phyloP scores from a whole-genome alignment of 1,140 invertebrate species.

The Monochamus saltuarius region DNA sequence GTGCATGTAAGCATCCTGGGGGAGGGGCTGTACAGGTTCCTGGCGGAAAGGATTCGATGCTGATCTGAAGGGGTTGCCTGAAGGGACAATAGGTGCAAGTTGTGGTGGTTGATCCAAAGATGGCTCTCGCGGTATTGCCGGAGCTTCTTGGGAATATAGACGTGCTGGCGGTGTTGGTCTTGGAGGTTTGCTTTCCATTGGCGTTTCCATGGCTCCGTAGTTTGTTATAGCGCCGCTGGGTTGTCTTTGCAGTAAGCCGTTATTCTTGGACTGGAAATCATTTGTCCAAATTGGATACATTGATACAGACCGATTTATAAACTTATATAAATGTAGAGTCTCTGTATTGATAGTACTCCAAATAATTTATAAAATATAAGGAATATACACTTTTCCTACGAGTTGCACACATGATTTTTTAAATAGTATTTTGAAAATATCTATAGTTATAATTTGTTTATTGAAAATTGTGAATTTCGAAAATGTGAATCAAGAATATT shows the following conservation, averaged over 20 bases:
- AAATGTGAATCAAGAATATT: no score
- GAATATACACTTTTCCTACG: no score
- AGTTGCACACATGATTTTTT: no score
- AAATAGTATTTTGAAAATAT: no score
- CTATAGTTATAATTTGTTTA: no score
- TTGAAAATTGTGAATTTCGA: no score
- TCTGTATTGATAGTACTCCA: no score
- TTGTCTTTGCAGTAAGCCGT: conserved; percentile 42
- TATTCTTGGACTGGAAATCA: conserved; percentile 38
- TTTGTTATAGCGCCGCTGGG: conserved; percentile 36
- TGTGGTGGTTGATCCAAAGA: conserved; percentile 53
- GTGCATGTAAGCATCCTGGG: conserved; percentile 58
- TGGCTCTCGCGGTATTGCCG: conserved; percentile 38
- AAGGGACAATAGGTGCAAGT: conserved; percentile 27
- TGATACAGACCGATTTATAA: no score
- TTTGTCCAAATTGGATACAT: no score
- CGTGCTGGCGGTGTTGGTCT: conserved; percentile 48
- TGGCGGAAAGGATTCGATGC: conserved; percentile 52
- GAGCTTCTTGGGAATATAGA: conserved; percentile 18
- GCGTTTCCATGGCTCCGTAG: conserved; percentile 49
- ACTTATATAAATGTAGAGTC: no score
- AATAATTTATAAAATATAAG: no score
- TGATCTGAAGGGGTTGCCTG: conserved; percentile 62
- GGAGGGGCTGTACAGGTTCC: conserved; percentile 62
- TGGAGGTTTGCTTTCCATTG: conserved; percentile 46